Base-by-base conservation (phyloP, 2,113 vertebrate genomes). In the Cyprinus carpio region DNA sequence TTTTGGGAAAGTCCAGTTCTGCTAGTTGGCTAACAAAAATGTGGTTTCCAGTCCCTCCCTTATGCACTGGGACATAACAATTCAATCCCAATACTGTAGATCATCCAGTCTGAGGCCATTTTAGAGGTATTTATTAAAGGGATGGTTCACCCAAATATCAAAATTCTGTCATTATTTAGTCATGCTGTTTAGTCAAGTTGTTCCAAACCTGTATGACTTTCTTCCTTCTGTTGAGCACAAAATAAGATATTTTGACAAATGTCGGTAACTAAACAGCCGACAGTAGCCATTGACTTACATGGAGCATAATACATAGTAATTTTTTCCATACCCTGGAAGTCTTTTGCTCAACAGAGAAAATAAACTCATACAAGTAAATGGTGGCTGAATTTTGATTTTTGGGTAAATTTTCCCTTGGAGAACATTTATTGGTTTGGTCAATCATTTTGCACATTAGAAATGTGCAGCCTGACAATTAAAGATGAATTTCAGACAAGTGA, bases 1-100 rank as follows among this genome's bases (percentile, higher is more conserved):
- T 80, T 80, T 65, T 80, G 78, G 78, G 78, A 65, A 64, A 80
- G 13, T 64, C n/a, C 56, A 40, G 76, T 12, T 60, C 54, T 79
- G 23, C 29, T 40, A 37, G 18, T 23, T 58, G 5, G 20, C 54
- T 58, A 54, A 58, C 29, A 78, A 60, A 58, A 78, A 58, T 43
- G 23, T n/a, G 56, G 3, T 64, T 80, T 64, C 25, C 58, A 80
- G 37, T 65, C 37, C 34, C 58, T 46, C n/a, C 58, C 37, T 18
- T 15, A 62, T 40, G 5, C 5, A 34, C 75, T 58, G 51, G 25
- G 56, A 60, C 46, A 54, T 77, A 56, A 79, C 34, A 79, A n/a
- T 46, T 25, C n/a, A 1, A 43, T 65, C 15, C 11, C 12, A 40
- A 16, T 40, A 79, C 31, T 56, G 2, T 29, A 56, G 27, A 12